Evolutionary conservation across 2,888 invertebrate species (phyloP).

Genomic region (Sphaerophoria taeniata): DNA sequence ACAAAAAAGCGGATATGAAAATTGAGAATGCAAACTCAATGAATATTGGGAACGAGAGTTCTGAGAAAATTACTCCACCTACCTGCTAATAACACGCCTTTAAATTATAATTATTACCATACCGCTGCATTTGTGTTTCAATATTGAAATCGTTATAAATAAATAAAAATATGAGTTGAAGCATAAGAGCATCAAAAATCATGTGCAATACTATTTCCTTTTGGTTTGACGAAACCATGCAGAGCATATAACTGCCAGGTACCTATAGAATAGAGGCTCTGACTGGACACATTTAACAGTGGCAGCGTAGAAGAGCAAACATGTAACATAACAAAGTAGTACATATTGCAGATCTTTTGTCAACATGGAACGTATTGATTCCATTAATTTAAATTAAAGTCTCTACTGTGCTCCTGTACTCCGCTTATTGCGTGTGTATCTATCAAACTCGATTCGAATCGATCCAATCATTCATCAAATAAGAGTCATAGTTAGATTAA

Average conservation of each 20-base stretch:
- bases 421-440: slow-evolving; percentile 13
- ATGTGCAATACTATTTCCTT: slow-evolving; percentile 38
- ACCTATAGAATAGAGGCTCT: slow-evolving; percentile 43
- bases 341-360: too few relatives aligned
- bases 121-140: slow-evolving; percentile 21
- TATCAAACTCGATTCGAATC: slow-evolving; percentile 58
- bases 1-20: slow-evolving; percentile 33
- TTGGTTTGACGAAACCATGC: slow-evolving; percentile 46
- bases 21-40: slow-evolving; percentile 19
- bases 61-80: slow-evolving; percentile 56
- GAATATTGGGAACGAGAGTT: not conserved
- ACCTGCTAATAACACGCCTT: slow-evolving; percentile 44
- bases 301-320: too few relatives aligned
- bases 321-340: too few relatives aligned
- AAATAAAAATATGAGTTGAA: slow-evolving; percentile 6
- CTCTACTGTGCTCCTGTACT: slow-evolving; percentile 7
- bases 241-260: slow-evolving; percentile 47
- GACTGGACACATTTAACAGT: slow-evolving; percentile 17
- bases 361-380: too few relatives aligned
- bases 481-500: slow-evolving; percentile 47
- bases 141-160: not conserved
- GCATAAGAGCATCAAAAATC: slow-evolving; percentile 29
- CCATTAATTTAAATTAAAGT: too few relatives aligned
- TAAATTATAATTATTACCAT: slow-evolving; percentile 30
- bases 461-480: slow-evolving; percentile 38